Evolutionary conservation across 2,797 vertebrate genomes (phyloP).

Genomic region (Scarus forsteni): DNA sequence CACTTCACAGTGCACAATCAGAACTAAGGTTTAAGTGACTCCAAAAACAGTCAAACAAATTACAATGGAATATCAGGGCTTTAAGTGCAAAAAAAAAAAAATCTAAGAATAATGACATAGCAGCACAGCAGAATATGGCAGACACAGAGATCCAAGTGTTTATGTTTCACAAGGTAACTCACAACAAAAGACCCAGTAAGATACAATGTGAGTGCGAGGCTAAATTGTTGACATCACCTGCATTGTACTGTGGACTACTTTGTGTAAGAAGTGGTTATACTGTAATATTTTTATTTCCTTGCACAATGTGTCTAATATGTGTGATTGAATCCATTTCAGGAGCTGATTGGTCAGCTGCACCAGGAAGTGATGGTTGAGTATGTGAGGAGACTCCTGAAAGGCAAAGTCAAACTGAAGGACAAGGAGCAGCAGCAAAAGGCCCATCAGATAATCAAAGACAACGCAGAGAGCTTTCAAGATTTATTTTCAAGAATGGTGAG

Average conservation of each 20-base stretch:
- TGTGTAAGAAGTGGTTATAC: background rate
- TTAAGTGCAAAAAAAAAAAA: too few relatives aligned
- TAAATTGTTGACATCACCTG: too few relatives aligned
- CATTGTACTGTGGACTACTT: background rate
- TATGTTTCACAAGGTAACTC: too few relatives aligned
- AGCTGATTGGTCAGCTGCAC: constrained; percentile 84
- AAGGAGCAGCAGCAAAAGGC: constrained; percentile 79
- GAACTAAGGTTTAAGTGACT: too few relatives aligned
- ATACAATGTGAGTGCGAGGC: too few relatives aligned
- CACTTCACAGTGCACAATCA: too few relatives aligned
- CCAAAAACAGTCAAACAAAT: too few relatives aligned
- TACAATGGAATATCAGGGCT: too few relatives aligned
- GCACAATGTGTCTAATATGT: background rate
- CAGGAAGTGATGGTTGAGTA: constrained; percentile 87
- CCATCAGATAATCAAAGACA: constrained; percentile 62
- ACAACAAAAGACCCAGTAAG: too few relatives aligned
- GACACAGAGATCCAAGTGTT: too few relatives aligned
- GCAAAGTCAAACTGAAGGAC: constrained; percentile 83
- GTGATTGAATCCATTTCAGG: constrained; percentile 73
- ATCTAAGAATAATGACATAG: too few relatives aligned
- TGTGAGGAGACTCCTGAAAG: constrained; percentile 87
- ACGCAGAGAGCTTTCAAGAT: constrained; percentile 74
- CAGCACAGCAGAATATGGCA: too few relatives aligned
- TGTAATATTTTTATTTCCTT: background rate
- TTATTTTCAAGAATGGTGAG: constrained; percentile 85